phyloP scores from a whole-genome alignment of 2,888 invertebrate species.

The Papilio protenor region DNA sequence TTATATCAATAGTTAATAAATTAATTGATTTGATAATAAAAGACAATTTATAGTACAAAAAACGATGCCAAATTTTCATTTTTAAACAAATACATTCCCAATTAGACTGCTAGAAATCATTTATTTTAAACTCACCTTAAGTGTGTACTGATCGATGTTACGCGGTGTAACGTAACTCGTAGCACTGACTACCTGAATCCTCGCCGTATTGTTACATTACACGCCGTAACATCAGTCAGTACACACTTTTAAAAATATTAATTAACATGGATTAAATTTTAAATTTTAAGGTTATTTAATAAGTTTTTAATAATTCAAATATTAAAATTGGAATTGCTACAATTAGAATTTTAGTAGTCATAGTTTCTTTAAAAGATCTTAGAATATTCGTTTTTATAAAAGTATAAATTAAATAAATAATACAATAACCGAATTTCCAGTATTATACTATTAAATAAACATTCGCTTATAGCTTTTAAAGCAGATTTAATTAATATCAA shows the following conservation, averaged over 20 bases:
- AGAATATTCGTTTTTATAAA: background rate
- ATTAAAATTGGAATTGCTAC: background rate
- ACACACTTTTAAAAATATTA: too few species aligned
- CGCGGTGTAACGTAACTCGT: too few species aligned
- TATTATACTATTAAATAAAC: background rate
- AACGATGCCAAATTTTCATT: constrained; percentile 52
- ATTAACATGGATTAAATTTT: too few species aligned
- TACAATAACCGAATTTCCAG: background rate
- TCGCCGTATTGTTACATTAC: too few species aligned
- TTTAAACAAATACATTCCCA: constrained; percentile 19
- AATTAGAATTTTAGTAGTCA: background rate
- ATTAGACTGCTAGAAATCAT: constrained; percentile 39
- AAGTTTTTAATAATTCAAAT: too few species aligned
- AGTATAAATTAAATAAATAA: background rate
- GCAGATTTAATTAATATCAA: background rate
- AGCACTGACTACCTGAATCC: too few species aligned
- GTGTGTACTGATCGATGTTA: too few species aligned
- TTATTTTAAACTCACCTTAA: background rate
- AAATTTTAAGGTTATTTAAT: too few species aligned
- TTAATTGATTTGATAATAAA: background rate
- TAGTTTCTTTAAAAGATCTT: background rate
- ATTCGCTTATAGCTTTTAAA: background rate
- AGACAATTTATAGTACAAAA: constrained; percentile 52
- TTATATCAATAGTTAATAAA: background rate
- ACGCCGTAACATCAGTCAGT: too few species aligned